Percentiles rank a stretch among this genome's conserved stretches.
Evolutionary conservation across 1,140 invertebrate species (phyloP).

Genomic region (Penaeus vannamei): DNA sequence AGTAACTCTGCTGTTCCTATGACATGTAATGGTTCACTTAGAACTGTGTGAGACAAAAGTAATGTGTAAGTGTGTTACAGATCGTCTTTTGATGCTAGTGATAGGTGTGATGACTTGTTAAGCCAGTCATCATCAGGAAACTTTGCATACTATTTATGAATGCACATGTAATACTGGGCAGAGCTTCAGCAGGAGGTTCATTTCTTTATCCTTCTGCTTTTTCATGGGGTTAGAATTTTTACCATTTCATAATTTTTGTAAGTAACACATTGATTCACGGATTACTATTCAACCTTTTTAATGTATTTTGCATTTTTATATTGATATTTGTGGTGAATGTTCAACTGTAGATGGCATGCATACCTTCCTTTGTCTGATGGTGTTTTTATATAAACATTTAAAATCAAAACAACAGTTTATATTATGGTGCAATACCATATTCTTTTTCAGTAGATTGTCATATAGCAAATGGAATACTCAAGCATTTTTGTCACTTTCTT

Average conservation of each 20-base stretch:
- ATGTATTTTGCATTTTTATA: slow-evolving; percentile 58
- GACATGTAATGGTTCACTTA: no score
- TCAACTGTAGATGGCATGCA: slow-evolving; percentile 1
- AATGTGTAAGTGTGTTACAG: no score
- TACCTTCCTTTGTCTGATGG: slow-evolving; percentile 41
- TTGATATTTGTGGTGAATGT: slow-evolving; percentile 48
- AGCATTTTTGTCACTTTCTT: slow-evolving; percentile 47
- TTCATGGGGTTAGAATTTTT: slow-evolving; percentile 34
- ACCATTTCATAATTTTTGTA: slow-evolving; percentile 51
- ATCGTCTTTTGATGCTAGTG: no score
- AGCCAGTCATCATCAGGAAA: no score
- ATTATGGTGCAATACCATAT: slow-evolving; percentile 28
- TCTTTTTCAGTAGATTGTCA: slow-evolving; percentile 11
- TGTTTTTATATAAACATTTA: slow-evolving; percentile 41
- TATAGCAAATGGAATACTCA: slow-evolving; percentile 19
- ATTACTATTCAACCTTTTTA: slow-evolving; percentile 36
- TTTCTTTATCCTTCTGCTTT: slow-evolving; percentile 20
- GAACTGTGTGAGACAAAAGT: no score
- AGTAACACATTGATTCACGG: slow-evolving; percentile 31
- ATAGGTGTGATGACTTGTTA: no score
- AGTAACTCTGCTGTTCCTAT: no score
- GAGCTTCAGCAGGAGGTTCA: background rate
- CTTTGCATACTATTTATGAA: slow-evolving; percentile 13
- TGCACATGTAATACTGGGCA: no score
- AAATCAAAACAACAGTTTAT: slow-evolving; percentile 54